Base-by-base conservation (phyloP, 2,113 vertebrate species). In the Aptenodytes patagonicus region DNA sequence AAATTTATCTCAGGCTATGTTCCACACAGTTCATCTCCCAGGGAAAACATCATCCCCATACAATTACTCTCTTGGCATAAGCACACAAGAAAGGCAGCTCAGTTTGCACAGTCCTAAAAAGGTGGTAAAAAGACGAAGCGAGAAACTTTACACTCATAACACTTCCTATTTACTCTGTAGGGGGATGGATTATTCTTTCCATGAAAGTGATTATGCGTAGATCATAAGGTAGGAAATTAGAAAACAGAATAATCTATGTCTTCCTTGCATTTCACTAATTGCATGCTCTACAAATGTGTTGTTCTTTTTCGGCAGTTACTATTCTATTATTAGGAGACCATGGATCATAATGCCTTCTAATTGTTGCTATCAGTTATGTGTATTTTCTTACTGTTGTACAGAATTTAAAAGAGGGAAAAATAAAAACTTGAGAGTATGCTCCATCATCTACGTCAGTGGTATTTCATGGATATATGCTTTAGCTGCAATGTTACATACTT, bases 231-330 rank as follows among this genome's bases (percentile, higher is more conserved):
- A 89, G 22, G 57, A 82, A 87, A 89, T 76, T 85, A 84, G 89
- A 93, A 92, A 61, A 0, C 32, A 81, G 49, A 89, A 91, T 87
- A 84, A 13, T 49, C 26, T 71, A 34, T 17, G 12, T 83, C 73
- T 92, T 91, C 32, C 28, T 65, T 92, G 52, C 36, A 91, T 79
- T 93, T 95, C 49, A 87, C 34, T 87, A 92, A 95, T 19, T 85
- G 73, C 34, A 40, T 52, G 28, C n/a, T 90, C 31, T 52, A 89
- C 55, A 90, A 93, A 81, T 58, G n/a, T 62, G 69, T 31, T 91
- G 36, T 12, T 72, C 31, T 61, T 93, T 94, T 91, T 51, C 2
- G 2, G 46, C 15, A 52, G 13, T 83, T 89, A 90, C 31, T 26
- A 91, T 77, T 87, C 54, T 71, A 36, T 78, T 64, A 75, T 69